These are phyloP conservation scores for Oreotragus oreotragus DNA, from an alignment of 2,113 vertebrate species.

Conservation along the genomic window DNA sequence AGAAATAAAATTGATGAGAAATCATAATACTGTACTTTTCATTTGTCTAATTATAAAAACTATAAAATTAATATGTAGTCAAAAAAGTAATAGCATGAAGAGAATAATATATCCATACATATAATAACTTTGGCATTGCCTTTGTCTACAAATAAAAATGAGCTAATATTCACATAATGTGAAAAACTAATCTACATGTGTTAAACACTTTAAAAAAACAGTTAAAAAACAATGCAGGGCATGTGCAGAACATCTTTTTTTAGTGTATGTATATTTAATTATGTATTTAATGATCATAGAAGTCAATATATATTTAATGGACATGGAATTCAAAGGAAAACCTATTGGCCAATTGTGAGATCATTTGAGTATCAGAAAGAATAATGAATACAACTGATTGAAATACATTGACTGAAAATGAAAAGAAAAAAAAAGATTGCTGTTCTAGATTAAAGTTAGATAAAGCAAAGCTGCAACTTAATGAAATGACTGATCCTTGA, in stretches of 20 bases:
- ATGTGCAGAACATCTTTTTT: neutral
- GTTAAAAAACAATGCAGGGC: neutral
- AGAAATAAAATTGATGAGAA: neutral
- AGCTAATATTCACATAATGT: neutral
- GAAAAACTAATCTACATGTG: neutral
- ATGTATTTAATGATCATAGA: neutral
- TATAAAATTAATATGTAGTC: neutral
- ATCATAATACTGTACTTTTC: neutral
- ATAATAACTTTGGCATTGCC: neutral
- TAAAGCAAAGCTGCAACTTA: neutral
- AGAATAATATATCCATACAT: neutral
- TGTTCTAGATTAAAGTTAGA: neutral
- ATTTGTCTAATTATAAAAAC: neutral
- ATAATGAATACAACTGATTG: neutral
- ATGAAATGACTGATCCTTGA: neutral
- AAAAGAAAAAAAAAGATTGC: neutral
- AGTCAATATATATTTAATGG: neutral
- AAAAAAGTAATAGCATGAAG: neutral
- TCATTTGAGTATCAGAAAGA: neutral
- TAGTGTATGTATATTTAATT: neutral
- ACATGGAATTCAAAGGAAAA: neutral
- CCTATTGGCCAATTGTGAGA: neutral
- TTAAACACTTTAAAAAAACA: neutral
- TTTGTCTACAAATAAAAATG: neutral
- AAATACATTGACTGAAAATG: neutral